A percentile compares a stretch with the other conserved stretches of the same genome.
Conservation (phyloP, 2,797 vertebrate genomes). For the Echiichthys vipera region DNA sequence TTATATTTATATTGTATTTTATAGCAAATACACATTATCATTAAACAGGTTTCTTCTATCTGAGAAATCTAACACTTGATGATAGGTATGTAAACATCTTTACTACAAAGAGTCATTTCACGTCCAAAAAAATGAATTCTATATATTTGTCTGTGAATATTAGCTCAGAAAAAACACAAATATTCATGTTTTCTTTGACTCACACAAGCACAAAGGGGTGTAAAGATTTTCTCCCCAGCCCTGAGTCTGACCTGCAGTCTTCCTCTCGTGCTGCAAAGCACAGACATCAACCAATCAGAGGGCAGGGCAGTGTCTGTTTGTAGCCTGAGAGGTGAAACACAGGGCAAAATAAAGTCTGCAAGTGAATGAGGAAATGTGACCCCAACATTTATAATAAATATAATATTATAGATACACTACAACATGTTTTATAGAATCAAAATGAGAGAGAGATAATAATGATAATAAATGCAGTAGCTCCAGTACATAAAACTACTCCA, state of each 20-base stretch:
- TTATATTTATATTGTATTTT: background rate
- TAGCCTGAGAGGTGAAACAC: background rate
- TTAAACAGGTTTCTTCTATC: background rate
- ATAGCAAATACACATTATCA: background rate
- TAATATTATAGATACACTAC: background rate
- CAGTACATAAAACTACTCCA: background rate
- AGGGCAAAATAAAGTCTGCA: background rate
- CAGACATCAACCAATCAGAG: background rate
- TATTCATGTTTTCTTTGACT: background rate
- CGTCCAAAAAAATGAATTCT: no score
- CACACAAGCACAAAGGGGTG: background rate
- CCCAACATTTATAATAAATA: no score
- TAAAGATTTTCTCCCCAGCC: background rate
- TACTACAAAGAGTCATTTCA: background rate
- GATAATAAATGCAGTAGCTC: background rate
- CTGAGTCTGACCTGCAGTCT: background rate
- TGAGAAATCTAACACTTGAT: background rate
- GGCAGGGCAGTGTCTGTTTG: background rate
- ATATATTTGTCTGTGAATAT: no score
- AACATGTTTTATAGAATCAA: no score
- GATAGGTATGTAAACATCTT: background rate
- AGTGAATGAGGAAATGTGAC: background rate
- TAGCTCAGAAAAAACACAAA: no score
- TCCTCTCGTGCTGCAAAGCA: background rate
- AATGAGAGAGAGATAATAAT: no score